Base-by-base conservation (phyloP, 2,797 vertebrate species). In the Artibeus lituratus region DNA sequence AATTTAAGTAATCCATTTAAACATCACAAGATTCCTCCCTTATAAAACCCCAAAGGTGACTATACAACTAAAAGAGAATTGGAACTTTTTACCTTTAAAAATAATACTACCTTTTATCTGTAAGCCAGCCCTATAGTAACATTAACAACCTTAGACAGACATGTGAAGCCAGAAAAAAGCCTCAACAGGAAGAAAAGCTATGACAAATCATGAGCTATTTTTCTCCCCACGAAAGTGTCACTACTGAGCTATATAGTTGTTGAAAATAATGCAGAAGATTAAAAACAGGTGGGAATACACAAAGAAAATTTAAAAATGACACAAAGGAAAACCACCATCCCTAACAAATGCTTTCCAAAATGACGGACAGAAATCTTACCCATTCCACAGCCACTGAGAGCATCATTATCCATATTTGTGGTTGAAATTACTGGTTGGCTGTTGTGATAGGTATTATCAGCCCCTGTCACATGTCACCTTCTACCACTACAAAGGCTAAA, bases 1-100 rank as follows among this genome's bases (percentile, higher is more conserved):
- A 93, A 81, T 39, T 53, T 91, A 86, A 92, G 82, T 76, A 90
- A 85, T 59, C 3, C 21, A 93, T 5, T 90, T 92, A 47, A 92
- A 76, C 3, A 67, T 53, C 32, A 16, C 26, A 35, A 49, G 24
- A 55, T 37, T 69, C 26, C 81, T 89, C 11, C 44, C 85, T 65
- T 59, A 14, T 42, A 85, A 81, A 87, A 87, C 42, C n/a, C 37
- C 32, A 47, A 85, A 49, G 18, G 53, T 9, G 11, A 51, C 5
- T 19, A 90, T 74, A 83, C 3, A 69, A 53, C 8, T 73, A 12
- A 37, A 90, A 88, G 37, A 65, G 83, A 89, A 32, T 57, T 67
- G 6, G 12, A 72, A 49, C 1, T 11, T 51, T 44, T 72, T 90
- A 73, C 73, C 1, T n/a, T 95, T 53, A 67, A 90, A 96, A 84